phyloP scores from a whole-genome alignment of 2,797 vertebrate genomes.

The Rhinatrema bivittatum region DNA sequence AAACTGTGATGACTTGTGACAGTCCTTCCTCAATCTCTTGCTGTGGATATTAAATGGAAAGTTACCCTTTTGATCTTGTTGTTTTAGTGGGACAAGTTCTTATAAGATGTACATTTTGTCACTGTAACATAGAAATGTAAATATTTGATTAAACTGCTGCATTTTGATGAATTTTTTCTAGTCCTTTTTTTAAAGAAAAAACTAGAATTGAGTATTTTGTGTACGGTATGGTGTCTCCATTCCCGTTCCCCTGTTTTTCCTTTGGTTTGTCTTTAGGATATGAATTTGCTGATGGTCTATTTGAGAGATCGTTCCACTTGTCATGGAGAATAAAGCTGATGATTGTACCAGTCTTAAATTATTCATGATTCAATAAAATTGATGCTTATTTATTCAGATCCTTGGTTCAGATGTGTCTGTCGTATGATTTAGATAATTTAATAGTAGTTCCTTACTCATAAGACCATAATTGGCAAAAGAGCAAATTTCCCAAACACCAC shows the following conservation, averaged over 20 bases:
- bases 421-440: too few species aligned
- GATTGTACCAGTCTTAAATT: conserved; percentile 98
- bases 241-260: conserved; percentile 63
- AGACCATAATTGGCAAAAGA: too few species aligned
- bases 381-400: conserved; percentile 90
- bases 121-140: conserved; percentile 94
- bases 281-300: conserved; percentile 59
- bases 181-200: conserved; percentile 82
- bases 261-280: conserved; percentile 68
- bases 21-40: conserved; percentile 51
- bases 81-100: conserved; percentile 68
- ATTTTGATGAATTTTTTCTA: conserved; percentile 93
- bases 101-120: conserved; percentile 85
- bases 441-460: too few species aligned
- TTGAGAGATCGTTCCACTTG: conserved; percentile 52
- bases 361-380: conserved; percentile 97
- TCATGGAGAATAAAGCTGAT: conserved; percentile 77
- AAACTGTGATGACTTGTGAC: conserved; percentile 50
- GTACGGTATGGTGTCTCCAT: conserved; percentile 76
- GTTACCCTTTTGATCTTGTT: conserved; percentile 59
- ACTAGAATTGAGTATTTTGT: conserved; percentile 93
- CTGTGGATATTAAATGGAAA: conserved; percentile 56
- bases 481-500: too few species aligned
- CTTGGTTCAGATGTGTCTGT: too few species aligned
- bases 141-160: conserved; percentile 82